Percentiles rank a stretch among this genome's conserved stretches.
Conservation (phyloP, 2,797 vertebrate species). For the Lutjanus argentimaculatus region DNA sequence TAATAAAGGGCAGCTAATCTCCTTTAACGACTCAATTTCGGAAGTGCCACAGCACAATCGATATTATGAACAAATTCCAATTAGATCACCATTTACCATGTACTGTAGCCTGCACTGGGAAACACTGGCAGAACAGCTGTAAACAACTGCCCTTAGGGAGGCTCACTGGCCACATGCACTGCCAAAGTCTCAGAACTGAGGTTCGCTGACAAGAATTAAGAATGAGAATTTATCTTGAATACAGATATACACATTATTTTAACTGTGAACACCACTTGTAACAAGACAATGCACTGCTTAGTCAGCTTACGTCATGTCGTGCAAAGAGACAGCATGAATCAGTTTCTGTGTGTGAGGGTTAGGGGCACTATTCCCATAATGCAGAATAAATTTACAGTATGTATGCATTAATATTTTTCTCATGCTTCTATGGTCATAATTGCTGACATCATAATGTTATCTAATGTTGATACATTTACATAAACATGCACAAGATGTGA, state of each 20-base stretch:
- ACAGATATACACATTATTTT: neutral
- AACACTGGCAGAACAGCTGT: neutral
- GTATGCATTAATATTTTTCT: neutral
- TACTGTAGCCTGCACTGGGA: conserved; percentile 37
- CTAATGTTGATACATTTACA: neutral
- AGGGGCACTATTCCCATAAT: neutral
- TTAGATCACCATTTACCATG: conserved; percentile 63
- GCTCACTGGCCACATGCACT: neutral
- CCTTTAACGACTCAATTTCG: conserved; percentile 77
- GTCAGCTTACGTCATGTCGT: neutral
- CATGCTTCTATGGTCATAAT: neutral
- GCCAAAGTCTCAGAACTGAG: neutral
- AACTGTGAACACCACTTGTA: neutral
- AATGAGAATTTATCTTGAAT: neutral
- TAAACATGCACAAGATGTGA: neutral
- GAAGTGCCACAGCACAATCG: conserved; percentile 65
- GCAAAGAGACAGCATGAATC: neutral
- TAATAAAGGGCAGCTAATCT: conserved; percentile 80
- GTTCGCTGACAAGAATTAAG: neutral
- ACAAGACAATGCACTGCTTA: neutral
- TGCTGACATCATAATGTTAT: neutral
- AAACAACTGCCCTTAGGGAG: conserved; percentile 13
- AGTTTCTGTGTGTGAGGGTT: neutral
- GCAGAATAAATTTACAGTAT: neutral
- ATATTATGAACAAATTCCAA: conserved; percentile 75